These are phyloP conservation scores for Sebastes vulpes DNA, from an alignment of 2,797 vertebrate genomes.

Conservation along the genomic window DNA sequence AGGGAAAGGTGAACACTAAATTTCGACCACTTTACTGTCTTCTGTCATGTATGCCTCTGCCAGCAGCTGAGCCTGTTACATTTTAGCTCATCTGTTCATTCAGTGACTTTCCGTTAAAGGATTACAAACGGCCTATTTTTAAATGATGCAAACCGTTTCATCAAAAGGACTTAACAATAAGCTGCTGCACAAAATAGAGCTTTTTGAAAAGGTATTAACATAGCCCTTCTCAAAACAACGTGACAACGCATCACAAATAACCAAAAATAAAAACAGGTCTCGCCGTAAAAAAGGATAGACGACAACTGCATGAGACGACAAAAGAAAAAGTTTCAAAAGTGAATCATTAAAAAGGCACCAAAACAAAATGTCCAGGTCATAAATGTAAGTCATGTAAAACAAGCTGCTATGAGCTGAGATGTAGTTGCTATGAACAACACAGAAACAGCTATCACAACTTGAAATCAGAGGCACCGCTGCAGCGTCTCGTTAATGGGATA, in stretches of 20 bases:
- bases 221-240: not conserved
- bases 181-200: conserved; percentile 2
- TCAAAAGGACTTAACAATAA: conserved; percentile 38
- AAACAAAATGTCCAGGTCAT: not conserved
- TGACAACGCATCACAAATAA: not conserved
- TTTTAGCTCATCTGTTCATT: conserved; percentile 8
- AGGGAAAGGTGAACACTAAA: not conserved
- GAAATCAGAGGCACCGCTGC: conserved; percentile 31
- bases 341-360: not conserved
- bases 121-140: conserved; percentile 40
- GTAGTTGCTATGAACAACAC: not conserved
- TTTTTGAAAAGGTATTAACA: conserved; percentile 36
- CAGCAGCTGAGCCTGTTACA: not conserved
- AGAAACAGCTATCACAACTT: not conserved
- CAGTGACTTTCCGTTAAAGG: conserved; percentile 19
- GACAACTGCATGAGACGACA: not conserved
- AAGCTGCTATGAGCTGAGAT: not conserved
- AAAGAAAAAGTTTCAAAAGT: not conserved
- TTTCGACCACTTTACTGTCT: not conserved
- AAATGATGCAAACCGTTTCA: conserved; percentile 26
- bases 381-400: not conserved
- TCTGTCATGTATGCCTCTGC: not conserved
- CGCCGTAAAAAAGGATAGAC: not conserved
- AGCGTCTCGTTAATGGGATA: conserved; percentile 50
- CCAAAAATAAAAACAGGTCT: not conserved